These are phyloP conservation scores for Agelas oroides DNA, from an alignment of 37 sponge, comb jelly and placozoan genomes.

Conservation along the genomic window DNA sequence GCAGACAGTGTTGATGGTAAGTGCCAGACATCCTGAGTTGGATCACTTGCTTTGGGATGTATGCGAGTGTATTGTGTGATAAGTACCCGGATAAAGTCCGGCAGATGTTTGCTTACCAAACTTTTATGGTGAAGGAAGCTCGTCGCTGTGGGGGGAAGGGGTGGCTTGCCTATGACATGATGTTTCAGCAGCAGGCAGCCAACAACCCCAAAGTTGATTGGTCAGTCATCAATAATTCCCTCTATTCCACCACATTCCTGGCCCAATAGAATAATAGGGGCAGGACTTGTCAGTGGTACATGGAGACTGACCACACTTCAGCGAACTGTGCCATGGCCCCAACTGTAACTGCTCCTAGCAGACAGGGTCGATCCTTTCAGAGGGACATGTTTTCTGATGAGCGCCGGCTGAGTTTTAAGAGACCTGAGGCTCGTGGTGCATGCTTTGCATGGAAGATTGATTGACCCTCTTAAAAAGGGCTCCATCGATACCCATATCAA, in stretches of 20 bases:
- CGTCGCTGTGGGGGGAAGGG: neutral
- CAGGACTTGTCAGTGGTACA: constrained; percentile 4
- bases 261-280: neutral
- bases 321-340: constrained; percentile 9
- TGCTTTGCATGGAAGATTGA: no score
- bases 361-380: no score
- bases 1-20: neutral
- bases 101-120: constrained; percentile 16
- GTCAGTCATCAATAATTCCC: constrained; percentile 18
- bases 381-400: no score
- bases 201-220: constrained; percentile 1
- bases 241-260: constrained; percentile 22
- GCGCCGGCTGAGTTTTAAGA: no score
- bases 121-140: constrained; percentile 17
- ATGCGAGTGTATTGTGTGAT: constrained; percentile 11
- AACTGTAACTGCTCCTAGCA: neutral
- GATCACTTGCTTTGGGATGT: constrained; percentile 31
- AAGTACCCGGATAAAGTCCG: neutral
- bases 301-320: constrained; percentile 6
- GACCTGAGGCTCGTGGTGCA: no score
- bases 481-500: no score
- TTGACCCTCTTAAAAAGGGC: no score
- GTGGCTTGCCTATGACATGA: neutral
- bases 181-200: constrained; percentile 15
- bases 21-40: constrained; percentile 27